Evolutionary conservation across 2,888 invertebrate species (phyloP).

Genomic region (Tineola bisselliella): DNA sequence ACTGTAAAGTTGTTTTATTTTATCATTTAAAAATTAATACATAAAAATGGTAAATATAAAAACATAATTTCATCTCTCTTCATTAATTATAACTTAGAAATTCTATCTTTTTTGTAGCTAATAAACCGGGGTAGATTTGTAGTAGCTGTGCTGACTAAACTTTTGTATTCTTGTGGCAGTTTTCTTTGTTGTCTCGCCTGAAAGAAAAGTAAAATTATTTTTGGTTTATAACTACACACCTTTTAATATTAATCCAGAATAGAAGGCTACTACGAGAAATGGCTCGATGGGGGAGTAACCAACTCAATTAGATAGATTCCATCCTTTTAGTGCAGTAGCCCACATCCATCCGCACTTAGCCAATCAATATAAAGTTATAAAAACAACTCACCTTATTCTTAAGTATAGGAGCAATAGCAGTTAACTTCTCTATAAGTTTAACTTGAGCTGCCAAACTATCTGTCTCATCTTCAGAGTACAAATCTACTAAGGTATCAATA

Average conservation of each 20-base stretch:
- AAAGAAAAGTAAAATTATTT: constrained; percentile 23
- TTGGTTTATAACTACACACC: too few relatives aligned
- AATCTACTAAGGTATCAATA: constrained; percentile 78
- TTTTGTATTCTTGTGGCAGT: constrained; percentile 72
- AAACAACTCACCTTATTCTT: constrained; percentile 69
- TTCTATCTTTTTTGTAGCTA: constrained; percentile 66
- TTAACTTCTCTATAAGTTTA: constrained; percentile 70
- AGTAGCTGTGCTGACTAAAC: constrained; percentile 75
- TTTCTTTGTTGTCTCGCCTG: constrained; percentile 74
- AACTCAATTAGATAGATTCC: too few relatives aligned
- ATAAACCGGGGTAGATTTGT: constrained; percentile 77
- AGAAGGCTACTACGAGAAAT: too few relatives aligned
- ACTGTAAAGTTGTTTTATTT: too few relatives aligned
- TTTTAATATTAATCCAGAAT: too few relatives aligned
- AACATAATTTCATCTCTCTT: too few relatives aligned
- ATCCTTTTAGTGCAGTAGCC: too few relatives aligned
- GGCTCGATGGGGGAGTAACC: too few relatives aligned
- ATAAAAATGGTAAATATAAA: too few relatives aligned
- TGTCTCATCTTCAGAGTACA: constrained; percentile 80
- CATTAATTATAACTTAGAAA: not conserved
- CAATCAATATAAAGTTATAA: too few relatives aligned
- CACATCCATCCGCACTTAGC: too few relatives aligned
- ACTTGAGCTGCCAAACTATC: constrained; percentile 72
- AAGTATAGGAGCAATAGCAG: constrained; percentile 66
- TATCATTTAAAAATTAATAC: too few relatives aligned